Evolutionary conservation across 2,113 vertebrate species (phyloP), one percentile per base, ranked within the genome.

Genomic region (Columba janthina): DNA sequence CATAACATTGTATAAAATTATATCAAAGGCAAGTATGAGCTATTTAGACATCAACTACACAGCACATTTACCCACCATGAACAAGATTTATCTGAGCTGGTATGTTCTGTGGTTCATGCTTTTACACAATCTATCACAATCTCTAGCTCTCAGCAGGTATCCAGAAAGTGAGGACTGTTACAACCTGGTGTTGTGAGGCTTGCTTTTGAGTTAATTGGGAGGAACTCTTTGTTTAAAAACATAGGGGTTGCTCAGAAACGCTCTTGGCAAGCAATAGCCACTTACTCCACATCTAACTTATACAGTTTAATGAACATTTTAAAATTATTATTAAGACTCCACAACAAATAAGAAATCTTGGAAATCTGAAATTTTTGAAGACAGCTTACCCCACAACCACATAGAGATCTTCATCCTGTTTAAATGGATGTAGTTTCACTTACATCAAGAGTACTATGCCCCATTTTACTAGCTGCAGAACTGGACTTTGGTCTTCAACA

Each of bases 1-100:
- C 44, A 28, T 46, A 94, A 88, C 13, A 46, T 14, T 38, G 24
- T 58, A 12, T 65, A 76, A 77, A 70, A 90, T 31, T 78, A 38
- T 54, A 53, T 90, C 51, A 80, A 60, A 89, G 15, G 60, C 78
- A 92, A 58, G 40, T 65, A 60, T 14, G 48, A 44, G 54, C 44
- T 91, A 86, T 78, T 93, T 86, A 74, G 32, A 74, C 10, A 13
- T 14, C 76, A 87, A 74, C 70, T 75, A 69, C 46, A 56, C 92
- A 70, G 50, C 28, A 88, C 34, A 53, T 96, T 90, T 89, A 92
- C 72, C 28, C 74, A 83, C 77, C 56, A 92, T 24, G 72, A 93
- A 88, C n/a, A 78, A 76, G 70, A 96, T 31, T 95, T 88, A 90
- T 91, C 82, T 93, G 58, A 85, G 61, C 44, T 87, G 91, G 34